Conservation (phyloP, 2,888 invertebrate genomes). For the Toxonevra muliebris region DNA sequence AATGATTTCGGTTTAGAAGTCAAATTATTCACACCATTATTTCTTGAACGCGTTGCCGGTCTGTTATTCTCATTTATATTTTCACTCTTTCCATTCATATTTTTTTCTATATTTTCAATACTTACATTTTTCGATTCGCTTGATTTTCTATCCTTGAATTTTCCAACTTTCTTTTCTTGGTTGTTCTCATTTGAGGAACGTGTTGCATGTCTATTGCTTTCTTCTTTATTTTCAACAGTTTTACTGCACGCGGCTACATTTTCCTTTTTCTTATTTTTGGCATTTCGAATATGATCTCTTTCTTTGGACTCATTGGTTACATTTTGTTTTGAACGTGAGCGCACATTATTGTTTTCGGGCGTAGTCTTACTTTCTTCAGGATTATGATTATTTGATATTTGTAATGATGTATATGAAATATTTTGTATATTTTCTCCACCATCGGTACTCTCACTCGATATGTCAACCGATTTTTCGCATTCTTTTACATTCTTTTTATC, state of each 20-base stretch:
- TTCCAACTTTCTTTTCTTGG: slow-evolving; percentile 5
- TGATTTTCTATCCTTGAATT: not conserved
- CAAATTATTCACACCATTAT: no score
- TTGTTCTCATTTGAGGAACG: not conserved
- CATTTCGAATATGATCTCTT: not conserved
- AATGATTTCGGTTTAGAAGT: not conserved
- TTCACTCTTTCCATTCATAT: slow-evolving; percentile 1
- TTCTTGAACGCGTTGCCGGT: no score
- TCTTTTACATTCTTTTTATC: no score
- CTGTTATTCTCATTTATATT: not conserved
- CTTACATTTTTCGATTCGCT: not conserved
- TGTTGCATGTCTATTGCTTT: not conserved
- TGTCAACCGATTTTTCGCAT: no score
- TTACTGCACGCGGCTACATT: not conserved
- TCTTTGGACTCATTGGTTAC: slow-evolving; percentile 2
- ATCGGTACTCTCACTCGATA: not conserved
- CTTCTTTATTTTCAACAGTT: not conserved
- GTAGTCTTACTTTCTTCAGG: no score
- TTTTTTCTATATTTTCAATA: not conserved
- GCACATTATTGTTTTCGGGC: no score
- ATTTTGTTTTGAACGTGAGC: not conserved
- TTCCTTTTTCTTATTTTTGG: not conserved
- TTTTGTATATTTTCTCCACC: not conserved
- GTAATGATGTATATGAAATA: not conserved
- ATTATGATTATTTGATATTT: no score